Evolutionary conservation across 1,140 invertebrate species (phyloP).

Genomic region (Eumaeus atala): DNA sequence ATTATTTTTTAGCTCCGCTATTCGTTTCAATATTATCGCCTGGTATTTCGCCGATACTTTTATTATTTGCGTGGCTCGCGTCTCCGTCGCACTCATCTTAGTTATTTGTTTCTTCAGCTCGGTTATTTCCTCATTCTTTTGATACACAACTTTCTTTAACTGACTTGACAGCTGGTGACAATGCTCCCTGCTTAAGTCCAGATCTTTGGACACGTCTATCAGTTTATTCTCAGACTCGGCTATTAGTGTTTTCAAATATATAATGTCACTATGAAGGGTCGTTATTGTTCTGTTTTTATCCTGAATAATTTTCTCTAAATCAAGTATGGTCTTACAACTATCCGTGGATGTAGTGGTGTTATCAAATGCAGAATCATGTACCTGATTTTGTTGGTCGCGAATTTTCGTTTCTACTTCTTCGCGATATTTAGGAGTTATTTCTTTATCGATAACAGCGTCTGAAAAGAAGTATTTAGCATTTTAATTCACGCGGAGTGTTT

Average conservation of each 20-base stretch:
- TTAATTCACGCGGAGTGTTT: too few relatives aligned
- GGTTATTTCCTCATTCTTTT: conserved; percentile 64
- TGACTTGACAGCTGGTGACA: conserved; percentile 55
- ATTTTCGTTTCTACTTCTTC: conserved; percentile 29
- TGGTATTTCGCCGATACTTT: conserved; percentile 64
- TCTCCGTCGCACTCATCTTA: conserved; percentile 60
- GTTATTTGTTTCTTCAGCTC: conserved; percentile 55
- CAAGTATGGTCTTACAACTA: conserved; percentile 52
- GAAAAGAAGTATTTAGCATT: conserved; percentile 21
- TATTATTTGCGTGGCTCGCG: conserved; percentile 56
- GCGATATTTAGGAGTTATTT: conserved; percentile 30
- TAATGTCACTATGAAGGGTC: conserved; percentile 53
- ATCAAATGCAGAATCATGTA: conserved; percentile 51
- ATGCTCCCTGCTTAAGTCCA: conserved; percentile 55
- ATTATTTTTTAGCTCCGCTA: conserved; percentile 61
- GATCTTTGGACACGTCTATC: conserved; percentile 48
- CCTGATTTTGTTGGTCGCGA: conserved; percentile 39
- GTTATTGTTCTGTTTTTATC: conserved; percentile 58
- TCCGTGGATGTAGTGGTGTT: conserved; percentile 45
- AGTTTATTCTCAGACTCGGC: conserved; percentile 59
- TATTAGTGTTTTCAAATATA: conserved; percentile 47
- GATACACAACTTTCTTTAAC: conserved; percentile 58
- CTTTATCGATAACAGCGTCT: conserved; percentile 36
- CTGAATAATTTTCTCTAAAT: conserved; percentile 58
- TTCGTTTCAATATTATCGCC: conserved; percentile 60